Percentiles rank a stretch among this genome's conserved stretches.
Evolutionary conservation across 2,797 vertebrate genomes (phyloP).

Genomic region (Cephalopachus bancanus): DNA sequence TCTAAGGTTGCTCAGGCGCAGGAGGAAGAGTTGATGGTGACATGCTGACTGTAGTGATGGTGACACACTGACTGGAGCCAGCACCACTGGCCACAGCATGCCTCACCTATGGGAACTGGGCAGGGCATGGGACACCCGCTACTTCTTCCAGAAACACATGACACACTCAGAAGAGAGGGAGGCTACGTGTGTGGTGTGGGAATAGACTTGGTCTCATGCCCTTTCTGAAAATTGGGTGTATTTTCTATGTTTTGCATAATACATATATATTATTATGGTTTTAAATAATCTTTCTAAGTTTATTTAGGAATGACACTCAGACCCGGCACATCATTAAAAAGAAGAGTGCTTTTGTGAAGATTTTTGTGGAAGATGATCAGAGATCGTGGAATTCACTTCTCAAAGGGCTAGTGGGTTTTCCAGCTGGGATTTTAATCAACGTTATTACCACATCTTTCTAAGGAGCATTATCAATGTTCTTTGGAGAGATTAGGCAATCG

Average conservation of each 20-base stretch:
- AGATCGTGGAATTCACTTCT: not conserved
- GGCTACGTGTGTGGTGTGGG: too few relatives aligned
- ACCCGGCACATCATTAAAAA: accelerated
- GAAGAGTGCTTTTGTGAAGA: not conserved
- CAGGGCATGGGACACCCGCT: too few relatives aligned
- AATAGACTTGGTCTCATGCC: too few relatives aligned
- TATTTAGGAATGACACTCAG: too few relatives aligned
- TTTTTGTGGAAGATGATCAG: not conserved
- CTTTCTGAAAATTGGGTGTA: too few relatives aligned
- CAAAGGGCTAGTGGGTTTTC: not conserved
- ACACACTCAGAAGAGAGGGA: too few relatives aligned
- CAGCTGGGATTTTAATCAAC: too few relatives aligned
- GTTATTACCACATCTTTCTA: not conserved
- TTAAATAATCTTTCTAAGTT: not conserved
- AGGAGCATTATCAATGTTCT: not conserved
- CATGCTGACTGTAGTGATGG: not conserved
- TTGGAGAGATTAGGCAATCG: not conserved
- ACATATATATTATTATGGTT: not conserved
- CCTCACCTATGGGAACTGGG: too few relatives aligned
- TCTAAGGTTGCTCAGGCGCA: not conserved
- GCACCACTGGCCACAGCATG: too few relatives aligned
- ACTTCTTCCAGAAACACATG: too few relatives aligned
- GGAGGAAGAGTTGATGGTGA: accelerated
- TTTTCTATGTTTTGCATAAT: not conserved
- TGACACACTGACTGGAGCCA: too few relatives aligned